phyloP scores from a whole-genome alignment of 92 coral and sea anemone genomes.

The Nematostella vectensis region DNA sequence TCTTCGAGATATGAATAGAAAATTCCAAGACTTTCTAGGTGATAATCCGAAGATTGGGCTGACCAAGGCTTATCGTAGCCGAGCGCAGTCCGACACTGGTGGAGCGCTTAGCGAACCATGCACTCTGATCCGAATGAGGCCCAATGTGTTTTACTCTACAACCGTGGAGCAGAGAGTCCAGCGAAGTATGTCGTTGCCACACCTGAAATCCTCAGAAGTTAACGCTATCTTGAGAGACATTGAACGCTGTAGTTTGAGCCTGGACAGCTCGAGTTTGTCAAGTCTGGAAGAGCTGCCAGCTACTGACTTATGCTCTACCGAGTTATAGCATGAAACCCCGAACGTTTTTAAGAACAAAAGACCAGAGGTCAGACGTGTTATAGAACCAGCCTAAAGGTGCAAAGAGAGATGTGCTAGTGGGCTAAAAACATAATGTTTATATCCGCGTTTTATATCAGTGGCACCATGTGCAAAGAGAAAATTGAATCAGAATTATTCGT shows the following conservation, averaged over 20 bases:
- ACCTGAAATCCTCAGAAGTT: not conserved
- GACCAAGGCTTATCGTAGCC: not conserved
- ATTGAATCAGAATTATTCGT: too few species aligned
- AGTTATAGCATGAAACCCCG: slow-evolving; percentile 13
- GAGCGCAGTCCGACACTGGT: not conserved
- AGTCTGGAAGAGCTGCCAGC: slow-evolving; percentile 40
- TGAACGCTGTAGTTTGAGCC: not conserved
- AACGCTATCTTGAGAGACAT: not conserved
- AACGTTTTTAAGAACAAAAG: too few species aligned
- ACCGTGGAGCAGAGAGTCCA: not conserved
- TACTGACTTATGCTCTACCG: slow-evolving; percentile 49
- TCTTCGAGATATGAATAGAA: too few species aligned
- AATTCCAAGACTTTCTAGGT: too few species aligned
- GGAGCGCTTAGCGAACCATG: not conserved
- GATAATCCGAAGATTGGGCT: too few species aligned
- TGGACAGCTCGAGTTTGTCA: slow-evolving; percentile 24
- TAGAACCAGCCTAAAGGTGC: too few species aligned
- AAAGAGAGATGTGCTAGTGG: too few species aligned
- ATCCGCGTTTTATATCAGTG: too few species aligned
- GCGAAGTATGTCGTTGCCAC: slow-evolving; percentile 16
- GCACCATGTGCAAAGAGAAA: too few species aligned
- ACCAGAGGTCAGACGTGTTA: too few species aligned
- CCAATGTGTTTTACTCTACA: not conserved
- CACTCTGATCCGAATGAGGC: not conserved
- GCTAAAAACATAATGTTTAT: too few species aligned